Conservation (phyloP, 1,140 invertebrate species). For the Harpegnathos saltator region DNA sequence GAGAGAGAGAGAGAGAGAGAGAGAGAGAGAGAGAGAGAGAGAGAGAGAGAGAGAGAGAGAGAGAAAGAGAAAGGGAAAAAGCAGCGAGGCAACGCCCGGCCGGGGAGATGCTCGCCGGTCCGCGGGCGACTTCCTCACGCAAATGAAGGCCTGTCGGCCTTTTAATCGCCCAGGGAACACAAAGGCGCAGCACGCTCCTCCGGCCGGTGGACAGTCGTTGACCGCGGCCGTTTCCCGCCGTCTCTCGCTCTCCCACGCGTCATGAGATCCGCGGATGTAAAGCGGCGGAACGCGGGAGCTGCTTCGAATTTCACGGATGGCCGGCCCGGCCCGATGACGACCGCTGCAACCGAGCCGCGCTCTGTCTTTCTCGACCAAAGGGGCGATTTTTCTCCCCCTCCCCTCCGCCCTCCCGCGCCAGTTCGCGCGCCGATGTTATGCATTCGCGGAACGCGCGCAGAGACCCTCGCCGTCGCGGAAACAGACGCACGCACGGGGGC, state of each 20-base stretch:
- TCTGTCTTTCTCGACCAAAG: slow-evolving; percentile 3
- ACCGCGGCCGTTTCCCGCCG: slow-evolving; percentile 38
- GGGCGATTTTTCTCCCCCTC: not conserved
- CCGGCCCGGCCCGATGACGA: slow-evolving; percentile 62
- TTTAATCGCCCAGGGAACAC: slow-evolving; percentile 46
- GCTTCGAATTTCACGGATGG: slow-evolving; percentile 72
- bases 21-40: no score
- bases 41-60: no score
- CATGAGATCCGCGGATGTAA: slow-evolving; percentile 43
- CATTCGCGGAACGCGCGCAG: slow-evolving; percentile 16
- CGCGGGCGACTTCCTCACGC: slow-evolving; percentile 26
- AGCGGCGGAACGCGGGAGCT: slow-evolving; percentile 66
- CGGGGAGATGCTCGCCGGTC: not conserved
- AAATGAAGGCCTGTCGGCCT: slow-evolving; percentile 49
- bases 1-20: no score
- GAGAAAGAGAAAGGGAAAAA: no score
- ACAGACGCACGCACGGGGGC: not conserved
- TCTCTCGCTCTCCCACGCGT: slow-evolving; percentile 51
- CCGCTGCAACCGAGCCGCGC: slow-evolving; percentile 28
- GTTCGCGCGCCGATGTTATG: slow-evolving; percentile 24
- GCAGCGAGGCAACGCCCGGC: not conserved
- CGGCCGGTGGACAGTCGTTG: slow-evolving; percentile 46
- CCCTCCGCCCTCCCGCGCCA: not conserved
- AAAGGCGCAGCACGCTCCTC: slow-evolving; percentile 9
- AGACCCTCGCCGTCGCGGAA: not conserved